A percentile compares a stretch with the other conserved stretches of the same genome.
Conservation (phyloP, 2,797 vertebrate genomes). For the Prionace glauca region DNA sequence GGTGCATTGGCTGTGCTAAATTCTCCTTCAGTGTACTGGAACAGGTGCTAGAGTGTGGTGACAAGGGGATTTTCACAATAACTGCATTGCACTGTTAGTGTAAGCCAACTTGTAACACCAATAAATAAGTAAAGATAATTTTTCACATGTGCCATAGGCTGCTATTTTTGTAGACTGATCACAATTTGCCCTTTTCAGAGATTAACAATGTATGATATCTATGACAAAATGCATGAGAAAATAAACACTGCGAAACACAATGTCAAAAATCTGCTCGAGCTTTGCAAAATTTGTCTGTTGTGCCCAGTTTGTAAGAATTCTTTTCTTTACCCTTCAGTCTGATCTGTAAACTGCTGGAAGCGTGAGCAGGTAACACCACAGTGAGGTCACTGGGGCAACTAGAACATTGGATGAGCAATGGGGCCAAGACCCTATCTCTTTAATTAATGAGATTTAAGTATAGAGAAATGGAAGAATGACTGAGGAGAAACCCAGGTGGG, state of each 20-base stretch:
- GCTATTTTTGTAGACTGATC: neutral
- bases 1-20: too few species aligned
- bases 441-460: neutral
- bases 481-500: neutral
- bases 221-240: neutral
- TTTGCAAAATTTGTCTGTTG: neutral
- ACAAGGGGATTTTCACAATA: too few species aligned
- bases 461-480: neutral
- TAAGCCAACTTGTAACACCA: too few species aligned
- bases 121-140: neutral
- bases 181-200: conserved; percentile 1
- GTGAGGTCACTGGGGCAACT: neutral
- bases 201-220: neutral
- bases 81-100: too few species aligned
- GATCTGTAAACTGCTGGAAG: neutral
- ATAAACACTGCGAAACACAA: neutral
- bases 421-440: neutral
- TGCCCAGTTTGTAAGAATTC: neutral
- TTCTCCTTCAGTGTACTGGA: too few species aligned
- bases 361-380: too few species aligned
- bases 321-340: neutral
- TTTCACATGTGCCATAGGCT: neutral
- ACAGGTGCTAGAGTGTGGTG: too few species aligned
- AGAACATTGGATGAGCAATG: neutral
- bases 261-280: neutral